These are phyloP conservation scores for Malacoctenus gilli DNA, from an alignment of 2,797 vertebrate genomes.

Conservation along the genomic window DNA sequence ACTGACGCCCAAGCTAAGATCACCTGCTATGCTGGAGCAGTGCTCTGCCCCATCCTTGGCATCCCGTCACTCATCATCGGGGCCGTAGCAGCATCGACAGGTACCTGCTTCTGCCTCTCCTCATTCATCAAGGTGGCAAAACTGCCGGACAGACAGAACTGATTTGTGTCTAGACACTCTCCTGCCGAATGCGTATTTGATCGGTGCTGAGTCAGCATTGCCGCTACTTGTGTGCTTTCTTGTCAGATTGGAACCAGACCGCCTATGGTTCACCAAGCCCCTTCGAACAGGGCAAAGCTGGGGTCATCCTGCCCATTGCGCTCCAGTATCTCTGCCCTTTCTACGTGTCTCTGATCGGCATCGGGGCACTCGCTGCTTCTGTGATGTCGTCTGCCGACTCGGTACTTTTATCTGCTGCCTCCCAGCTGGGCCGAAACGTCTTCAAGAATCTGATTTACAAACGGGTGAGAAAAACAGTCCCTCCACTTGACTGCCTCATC, in stretches of 20 bases:
- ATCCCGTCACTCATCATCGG: slow-evolving; percentile 60
- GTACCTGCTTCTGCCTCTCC: slow-evolving; percentile 9
- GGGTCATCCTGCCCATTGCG: slow-evolving; percentile 56
- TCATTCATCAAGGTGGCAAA: too few species aligned
- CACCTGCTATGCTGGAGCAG: slow-evolving; percentile 48
- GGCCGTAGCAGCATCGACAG: slow-evolving; percentile 48
- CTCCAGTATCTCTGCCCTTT: slow-evolving; percentile 53
- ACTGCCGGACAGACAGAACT: too few species aligned
- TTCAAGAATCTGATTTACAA: slow-evolving; percentile 64
- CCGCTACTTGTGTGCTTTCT: neutral
- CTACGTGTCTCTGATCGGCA: slow-evolving; percentile 35
- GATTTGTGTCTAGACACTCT: too few species aligned
- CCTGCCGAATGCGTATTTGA: too few species aligned
- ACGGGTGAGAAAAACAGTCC: neutral
- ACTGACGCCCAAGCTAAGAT: slow-evolving; percentile 51
- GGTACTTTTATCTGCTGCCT: slow-evolving; percentile 64
- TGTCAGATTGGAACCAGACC: slow-evolving; percentile 68
- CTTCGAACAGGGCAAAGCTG: slow-evolving; percentile 38
- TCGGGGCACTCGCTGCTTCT: slow-evolving; percentile 59
- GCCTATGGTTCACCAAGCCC: slow-evolving; percentile 41
- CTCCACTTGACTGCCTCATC: too few species aligned
- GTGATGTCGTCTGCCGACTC: slow-evolving; percentile 72
- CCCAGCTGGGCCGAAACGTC: slow-evolving; percentile 56
- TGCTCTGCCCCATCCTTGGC: slow-evolving; percentile 44
- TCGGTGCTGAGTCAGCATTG: too few species aligned